phyloP scores from a whole-genome alignment of 2,113 vertebrate genomes.

The Piaya cayana region DNA sequence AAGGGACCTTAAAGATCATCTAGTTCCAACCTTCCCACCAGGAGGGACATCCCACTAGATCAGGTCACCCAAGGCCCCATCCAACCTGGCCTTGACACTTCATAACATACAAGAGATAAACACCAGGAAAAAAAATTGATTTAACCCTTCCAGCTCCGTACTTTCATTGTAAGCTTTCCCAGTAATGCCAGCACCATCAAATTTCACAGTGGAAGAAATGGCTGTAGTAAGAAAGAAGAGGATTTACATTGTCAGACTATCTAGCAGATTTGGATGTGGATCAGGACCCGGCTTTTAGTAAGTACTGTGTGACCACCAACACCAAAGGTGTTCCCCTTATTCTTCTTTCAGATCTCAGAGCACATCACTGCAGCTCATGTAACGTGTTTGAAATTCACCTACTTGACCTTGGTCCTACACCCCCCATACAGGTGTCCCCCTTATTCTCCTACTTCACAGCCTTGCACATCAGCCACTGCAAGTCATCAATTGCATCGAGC shows the following conservation, averaged over 20 bases:
- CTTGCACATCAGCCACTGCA: neutral
- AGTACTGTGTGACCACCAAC: neutral
- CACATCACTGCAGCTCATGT: neutral
- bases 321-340: neutral
- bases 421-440: neutral
- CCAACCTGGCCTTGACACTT: too few species aligned
- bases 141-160: accelerated
- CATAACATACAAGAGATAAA: neutral
- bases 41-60: too few species aligned
- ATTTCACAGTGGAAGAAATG: neutral
- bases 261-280: neutral
- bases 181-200: neutral
- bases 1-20: too few species aligned
- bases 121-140: neutral
- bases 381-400: neutral
- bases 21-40: too few species aligned
- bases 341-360: neutral
- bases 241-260: neutral
- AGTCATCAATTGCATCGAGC: neutral
- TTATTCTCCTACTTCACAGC: neutral
- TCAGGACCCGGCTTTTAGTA: neutral
- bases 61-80: too few species aligned
- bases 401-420: neutral
- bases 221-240: neutral
- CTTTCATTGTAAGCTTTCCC: neutral